These are phyloP conservation scores for Atlantisia rogersi DNA, from an alignment of 2,113 vertebrate species.

Conservation along the genomic window DNA sequence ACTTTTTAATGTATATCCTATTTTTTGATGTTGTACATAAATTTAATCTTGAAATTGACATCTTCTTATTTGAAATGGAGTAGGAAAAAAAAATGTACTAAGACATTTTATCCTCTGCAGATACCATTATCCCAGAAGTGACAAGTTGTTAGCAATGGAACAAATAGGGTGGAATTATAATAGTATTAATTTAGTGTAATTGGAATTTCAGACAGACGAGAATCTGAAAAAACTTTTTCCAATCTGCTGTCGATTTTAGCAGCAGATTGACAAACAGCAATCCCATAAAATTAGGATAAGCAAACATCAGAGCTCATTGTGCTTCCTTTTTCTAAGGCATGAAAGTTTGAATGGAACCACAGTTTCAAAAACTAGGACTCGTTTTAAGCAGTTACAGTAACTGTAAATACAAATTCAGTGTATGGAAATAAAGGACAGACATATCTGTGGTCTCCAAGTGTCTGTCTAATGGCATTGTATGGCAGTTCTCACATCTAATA, in stretches of 20 bases:
- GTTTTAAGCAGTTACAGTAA: neutral
- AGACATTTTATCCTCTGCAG: neutral
- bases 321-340: neutral
- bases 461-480: too few species aligned
- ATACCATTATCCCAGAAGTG: neutral
- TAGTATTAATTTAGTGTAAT: neutral
- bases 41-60: neutral
- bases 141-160: neutral
- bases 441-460: accelerated
- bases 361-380: neutral
- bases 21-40: neutral
- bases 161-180: neutral
- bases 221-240: neutral
- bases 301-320: neutral
- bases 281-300: neutral
- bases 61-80: neutral
- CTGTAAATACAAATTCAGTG: neutral
- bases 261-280: neutral
- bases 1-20: neutral
- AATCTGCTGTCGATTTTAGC: neutral
- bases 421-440: neutral
- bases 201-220: neutral
- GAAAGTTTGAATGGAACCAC: neutral
- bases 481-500: neutral
- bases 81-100: neutral